Evolutionary conservation across 2,888 invertebrate species (phyloP), one percentile per base, ranked within the genome.

Genomic region (Dryobotodes eremita): DNA sequence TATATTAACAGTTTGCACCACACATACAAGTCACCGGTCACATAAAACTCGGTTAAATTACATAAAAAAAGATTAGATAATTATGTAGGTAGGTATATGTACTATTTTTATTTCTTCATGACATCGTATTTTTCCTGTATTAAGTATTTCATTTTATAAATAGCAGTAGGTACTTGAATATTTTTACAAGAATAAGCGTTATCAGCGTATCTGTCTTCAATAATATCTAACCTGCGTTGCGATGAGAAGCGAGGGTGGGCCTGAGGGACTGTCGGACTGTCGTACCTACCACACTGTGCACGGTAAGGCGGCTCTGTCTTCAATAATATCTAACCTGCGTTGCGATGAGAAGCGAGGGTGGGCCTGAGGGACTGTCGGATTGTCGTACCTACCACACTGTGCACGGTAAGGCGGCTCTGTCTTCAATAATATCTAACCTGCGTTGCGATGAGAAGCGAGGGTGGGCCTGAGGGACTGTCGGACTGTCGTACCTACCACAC

Each of bases 161-260:
- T 46, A 75, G 42, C 17, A 26, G 26, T 42, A 50, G 11, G 20
- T 75, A 62, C 2, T 3, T 36, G n/a, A 64, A 64, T 76, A 75
- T 55, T 68, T 75, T 23, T 23, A 42, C 17, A 31, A 62, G 7
- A 74, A 26, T n/a, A 57, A 61, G 36, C 20, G 8, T 61, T 42
- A 42, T n/a, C 48, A 20, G 10, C 20, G 20, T 73, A 20, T 53
- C 26, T 50, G 20, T 36, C 15, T 57, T 48, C 11, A 36, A 48
- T 17, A 55, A 20, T 11, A 57, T 46, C 7, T 20, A 13, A 50
- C 23, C 20, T 64, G 11, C 23, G 31, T 31, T 61, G 20, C 31
- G 61, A 61, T 31, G 61, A 61, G 61, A 31, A 26, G 26, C 48
- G 48, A 13, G 48, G 59, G 31, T 8, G 31, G 50, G 13, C 13